Base-by-base conservation (phyloP, 1,140 invertebrate species). In the Melanaphis sacchari region DNA sequence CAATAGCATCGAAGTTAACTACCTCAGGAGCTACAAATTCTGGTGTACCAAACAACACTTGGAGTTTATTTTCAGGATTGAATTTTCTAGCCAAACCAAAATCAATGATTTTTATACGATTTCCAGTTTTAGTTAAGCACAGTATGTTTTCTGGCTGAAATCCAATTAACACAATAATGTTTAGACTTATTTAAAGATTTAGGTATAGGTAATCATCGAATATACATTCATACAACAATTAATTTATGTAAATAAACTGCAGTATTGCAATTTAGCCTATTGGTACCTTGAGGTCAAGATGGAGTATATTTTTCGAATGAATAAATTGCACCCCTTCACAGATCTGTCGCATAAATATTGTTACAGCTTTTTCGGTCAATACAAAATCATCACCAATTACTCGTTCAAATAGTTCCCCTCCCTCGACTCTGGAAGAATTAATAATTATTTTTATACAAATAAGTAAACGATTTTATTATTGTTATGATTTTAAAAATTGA, bases 11-110 rank as follows among this genome's bases (percentile, higher is more conserved):
- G 95, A 99, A 99, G 95, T 99, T 99, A 1, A 99, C 98, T 18
- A 99, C 98, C 96, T 99, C 99, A 1, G 99, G 99, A 0, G 99
- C 99, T 21, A 99, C 98, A 95, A 99, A 99, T 95, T 99, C 99
- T 0, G 99, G 98, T 6, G 99, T 99, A n/a, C 99, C 99, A 95
- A 99, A 99, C 66, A 99, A 95, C 4, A 99, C 98, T 95, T 98
- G 96, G 9, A 99, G 95, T 94, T 99, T 99, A 95, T 99, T 98
- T 93, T 97, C 97, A 0, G 98, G 98, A 95, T 99, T 98, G 94
- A 97, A 99, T 95, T 98, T 97, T 93, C 99, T 96, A 1, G 99
- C 99, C 91, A 99, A 95, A 36, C 99, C 99, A 95, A 99, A 99
- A 95, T 99, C 98, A 94, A 99, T 99, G 94, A 99, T 98, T 96